Evolutionary conservation across 2,113 vertebrate species (phyloP).

Genomic region (Gyps fulvus): DNA sequence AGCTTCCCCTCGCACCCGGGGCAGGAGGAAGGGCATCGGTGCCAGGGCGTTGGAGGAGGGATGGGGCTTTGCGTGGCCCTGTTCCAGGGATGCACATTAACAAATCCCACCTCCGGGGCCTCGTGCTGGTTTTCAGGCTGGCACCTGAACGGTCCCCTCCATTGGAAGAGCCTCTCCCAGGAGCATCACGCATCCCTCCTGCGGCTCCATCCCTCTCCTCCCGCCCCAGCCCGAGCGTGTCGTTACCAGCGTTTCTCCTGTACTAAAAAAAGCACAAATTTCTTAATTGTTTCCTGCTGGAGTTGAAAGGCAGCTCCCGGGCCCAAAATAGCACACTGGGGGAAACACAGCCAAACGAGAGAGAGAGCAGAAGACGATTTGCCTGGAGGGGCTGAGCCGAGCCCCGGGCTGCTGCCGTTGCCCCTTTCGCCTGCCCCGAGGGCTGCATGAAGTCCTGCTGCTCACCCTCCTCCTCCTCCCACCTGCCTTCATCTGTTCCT

Average conservation of each 20-base stretch:
- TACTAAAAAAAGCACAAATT: conserved; percentile 53
- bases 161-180: not conserved
- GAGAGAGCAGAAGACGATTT: not conserved
- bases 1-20: not conserved
- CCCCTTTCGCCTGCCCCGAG: not conserved
- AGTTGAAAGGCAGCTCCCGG: conserved; percentile 39
- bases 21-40: not conserved
- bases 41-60: not conserved
- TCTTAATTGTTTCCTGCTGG: conserved; percentile 63
- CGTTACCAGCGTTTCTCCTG: not conserved
- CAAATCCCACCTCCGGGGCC: not conserved
- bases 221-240: not conserved
- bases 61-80: not conserved
- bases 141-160: not conserved
- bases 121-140: not conserved
- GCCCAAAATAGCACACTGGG: not conserved
- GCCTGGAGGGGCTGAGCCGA: not conserved
- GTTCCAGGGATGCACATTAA: not conserved
- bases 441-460: not conserved
- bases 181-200: not conserved
- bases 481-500: fast-evolving
- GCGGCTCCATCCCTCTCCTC: not conserved
- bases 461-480: not conserved
- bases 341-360: not conserved
- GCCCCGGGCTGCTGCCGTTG: not conserved